phyloP scores from a whole-genome alignment of 2,113 vertebrate species.

The Cyanocitta stelleri region DNA sequence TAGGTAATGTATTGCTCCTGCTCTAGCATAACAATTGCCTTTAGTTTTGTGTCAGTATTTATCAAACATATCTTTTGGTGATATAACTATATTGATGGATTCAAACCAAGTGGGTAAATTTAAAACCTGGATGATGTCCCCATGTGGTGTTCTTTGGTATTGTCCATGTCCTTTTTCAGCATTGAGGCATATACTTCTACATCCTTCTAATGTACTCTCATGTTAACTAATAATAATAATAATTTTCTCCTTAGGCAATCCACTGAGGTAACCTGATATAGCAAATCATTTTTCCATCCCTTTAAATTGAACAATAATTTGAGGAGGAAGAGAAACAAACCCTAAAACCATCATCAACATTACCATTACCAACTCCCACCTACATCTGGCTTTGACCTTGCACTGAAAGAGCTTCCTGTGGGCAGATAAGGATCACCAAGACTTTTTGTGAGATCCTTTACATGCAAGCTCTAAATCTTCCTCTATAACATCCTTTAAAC shows the following conservation, averaged over 20 bases:
- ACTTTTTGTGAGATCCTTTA: not conserved
- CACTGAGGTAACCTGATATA: not conserved
- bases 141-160: not conserved
- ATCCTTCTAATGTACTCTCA: not conserved
- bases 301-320: not conserved
- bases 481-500: not conserved
- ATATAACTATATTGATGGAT: not conserved
- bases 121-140: not conserved
- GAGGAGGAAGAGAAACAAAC: not conserved
- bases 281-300: rapidly evolving
- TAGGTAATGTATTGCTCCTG: not conserved
- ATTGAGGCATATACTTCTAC: rapidly evolving
- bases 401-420: not conserved
- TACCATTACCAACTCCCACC: not conserved
- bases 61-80: not conserved
- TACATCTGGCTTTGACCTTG: not conserved
- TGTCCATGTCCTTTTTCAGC: not conserved
- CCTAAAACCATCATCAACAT: not conserved
- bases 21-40: not conserved
- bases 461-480: not conserved
- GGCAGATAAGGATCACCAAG: not conserved
- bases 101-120: not conserved
- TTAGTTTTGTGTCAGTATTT: not conserved
- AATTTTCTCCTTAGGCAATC: not conserved
- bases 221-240: not conserved